Conservation (phyloP, 2,113 vertebrate genomes). For the Ammospiza nelsoni region DNA sequence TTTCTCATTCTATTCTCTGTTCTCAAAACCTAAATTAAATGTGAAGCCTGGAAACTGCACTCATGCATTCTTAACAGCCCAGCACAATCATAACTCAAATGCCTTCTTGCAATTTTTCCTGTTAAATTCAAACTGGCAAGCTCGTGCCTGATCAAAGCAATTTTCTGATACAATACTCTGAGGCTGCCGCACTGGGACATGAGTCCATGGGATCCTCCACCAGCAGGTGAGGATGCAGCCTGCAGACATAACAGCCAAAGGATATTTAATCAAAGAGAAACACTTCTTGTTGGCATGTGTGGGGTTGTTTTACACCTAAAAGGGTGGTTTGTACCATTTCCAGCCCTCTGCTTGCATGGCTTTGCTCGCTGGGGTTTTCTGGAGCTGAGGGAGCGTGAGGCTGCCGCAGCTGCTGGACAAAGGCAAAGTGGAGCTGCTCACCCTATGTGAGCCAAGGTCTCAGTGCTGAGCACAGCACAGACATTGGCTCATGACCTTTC, state of each 20-base stretch:
- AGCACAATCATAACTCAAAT: conserved; percentile 16
- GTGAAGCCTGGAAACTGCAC: neutral
- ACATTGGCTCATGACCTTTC: neutral
- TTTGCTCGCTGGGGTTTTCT: neutral
- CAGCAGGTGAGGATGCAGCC: neutral
- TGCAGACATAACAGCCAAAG: neutral
- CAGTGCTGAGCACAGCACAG: neutral
- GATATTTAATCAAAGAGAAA: neutral
- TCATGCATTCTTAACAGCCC: conserved; percentile 31
- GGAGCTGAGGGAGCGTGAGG: accelerated
- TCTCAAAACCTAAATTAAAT: conserved; percentile 38
- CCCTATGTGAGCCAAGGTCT: accelerated
- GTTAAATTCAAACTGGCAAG: conserved; percentile 24
- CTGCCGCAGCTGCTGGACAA: neutral
- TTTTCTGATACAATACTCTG: neutral
- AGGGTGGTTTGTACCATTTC: neutral
- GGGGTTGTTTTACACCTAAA: neutral
- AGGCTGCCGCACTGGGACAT: neutral
- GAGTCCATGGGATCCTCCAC: neutral
- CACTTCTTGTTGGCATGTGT: neutral
- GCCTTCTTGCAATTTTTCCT: neutral
- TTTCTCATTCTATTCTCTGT: conserved; percentile 24
- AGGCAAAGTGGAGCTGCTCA: neutral
- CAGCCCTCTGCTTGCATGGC: neutral
- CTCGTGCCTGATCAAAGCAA: conserved; percentile 2